Percentiles rank a stretch among this genome's conserved stretches.
Evolutionary conservation across 2,797 vertebrate species (phyloP).

Genomic region (Threskiornis aethiopicus): DNA sequence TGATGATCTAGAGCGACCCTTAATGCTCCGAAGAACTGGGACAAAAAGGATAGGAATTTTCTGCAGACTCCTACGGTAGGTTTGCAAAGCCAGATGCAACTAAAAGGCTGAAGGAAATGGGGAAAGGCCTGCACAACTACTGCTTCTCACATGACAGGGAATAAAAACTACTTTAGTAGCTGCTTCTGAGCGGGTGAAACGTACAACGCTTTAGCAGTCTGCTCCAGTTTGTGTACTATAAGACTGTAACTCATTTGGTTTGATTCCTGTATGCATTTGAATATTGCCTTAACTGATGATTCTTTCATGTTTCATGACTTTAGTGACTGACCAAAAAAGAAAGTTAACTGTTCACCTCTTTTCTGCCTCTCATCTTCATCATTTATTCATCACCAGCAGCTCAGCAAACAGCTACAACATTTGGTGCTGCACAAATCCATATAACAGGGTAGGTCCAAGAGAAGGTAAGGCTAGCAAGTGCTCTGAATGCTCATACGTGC

Average conservation of each 20-base stretch:
- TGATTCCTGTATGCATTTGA: neutral
- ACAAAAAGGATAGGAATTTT: neutral
- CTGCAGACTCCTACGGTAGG: too few relatives aligned
- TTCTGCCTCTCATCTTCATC: neutral
- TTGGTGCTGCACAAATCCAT: neutral
- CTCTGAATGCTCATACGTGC: rapidly evolving
- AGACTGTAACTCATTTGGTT: neutral
- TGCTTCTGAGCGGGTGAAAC: neutral
- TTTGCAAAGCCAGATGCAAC: neutral
- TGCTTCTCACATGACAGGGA: neutral
- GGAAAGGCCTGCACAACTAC: neutral
- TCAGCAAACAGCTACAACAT: neutral
- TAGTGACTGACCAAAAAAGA: neutral
- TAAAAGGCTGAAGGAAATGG: neutral
- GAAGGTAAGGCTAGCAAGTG: neutral
- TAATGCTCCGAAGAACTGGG: neutral
- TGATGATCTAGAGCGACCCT: neutral
- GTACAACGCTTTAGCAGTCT: neutral
- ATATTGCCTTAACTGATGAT: neutral
- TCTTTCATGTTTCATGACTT: neutral
- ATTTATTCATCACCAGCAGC: neutral
- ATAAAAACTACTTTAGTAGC: neutral
- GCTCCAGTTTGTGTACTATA: neutral
- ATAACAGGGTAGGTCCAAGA: neutral
- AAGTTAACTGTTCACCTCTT: neutral